phyloP scores from a whole-genome alignment of 2,797 vertebrate genomes.

The Chiroxiphia lanceolata region DNA sequence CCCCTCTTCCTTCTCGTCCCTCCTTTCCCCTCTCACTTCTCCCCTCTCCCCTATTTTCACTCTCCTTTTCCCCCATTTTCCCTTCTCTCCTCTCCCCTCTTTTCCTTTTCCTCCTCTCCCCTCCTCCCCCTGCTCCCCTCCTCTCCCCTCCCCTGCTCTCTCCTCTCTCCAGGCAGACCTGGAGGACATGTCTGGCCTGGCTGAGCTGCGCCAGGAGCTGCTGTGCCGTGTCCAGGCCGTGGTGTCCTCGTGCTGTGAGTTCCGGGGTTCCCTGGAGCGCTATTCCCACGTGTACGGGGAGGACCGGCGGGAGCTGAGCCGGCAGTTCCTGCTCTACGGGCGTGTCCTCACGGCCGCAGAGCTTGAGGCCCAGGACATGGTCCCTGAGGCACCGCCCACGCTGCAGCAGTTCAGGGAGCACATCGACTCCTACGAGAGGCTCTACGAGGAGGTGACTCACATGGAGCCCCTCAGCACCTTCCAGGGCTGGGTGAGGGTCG shows the following conservation, averaged over 20 bases:
- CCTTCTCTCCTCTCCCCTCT: background rate
- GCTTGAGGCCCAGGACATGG: constrained; percentile 68
- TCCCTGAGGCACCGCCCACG: constrained; percentile 79
- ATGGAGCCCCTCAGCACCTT: constrained; percentile 81
- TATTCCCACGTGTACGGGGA: constrained; percentile 87
- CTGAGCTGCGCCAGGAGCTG: constrained; percentile 74
- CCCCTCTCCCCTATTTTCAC: background rate
- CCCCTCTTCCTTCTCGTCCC: too few species aligned
- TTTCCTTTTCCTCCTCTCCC: fast-evolving
- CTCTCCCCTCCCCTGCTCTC: too few species aligned
- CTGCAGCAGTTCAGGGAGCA: constrained; percentile 84
- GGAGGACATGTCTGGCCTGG: constrained; percentile 83
- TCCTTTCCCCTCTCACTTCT: too few species aligned
- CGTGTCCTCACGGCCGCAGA: constrained; percentile 78
- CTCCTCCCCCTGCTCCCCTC: background rate
- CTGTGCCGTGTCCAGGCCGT: constrained; percentile 74
- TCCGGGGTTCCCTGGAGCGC: constrained; percentile 76
- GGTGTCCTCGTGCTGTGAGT: constrained; percentile 73
- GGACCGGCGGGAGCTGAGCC: constrained; percentile 84
- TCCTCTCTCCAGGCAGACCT: constrained; percentile 78
- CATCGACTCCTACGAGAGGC: constrained; percentile 86
- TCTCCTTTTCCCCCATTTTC: background rate
- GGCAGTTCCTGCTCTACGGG: constrained; percentile 84
- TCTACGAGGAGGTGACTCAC: constrained; percentile 82
- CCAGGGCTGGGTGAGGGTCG: constrained; percentile 87